These are phyloP conservation scores for Atlantisia rogersi DNA, from an alignment of 2,113 vertebrate genomes.

Conservation along the genomic window DNA sequence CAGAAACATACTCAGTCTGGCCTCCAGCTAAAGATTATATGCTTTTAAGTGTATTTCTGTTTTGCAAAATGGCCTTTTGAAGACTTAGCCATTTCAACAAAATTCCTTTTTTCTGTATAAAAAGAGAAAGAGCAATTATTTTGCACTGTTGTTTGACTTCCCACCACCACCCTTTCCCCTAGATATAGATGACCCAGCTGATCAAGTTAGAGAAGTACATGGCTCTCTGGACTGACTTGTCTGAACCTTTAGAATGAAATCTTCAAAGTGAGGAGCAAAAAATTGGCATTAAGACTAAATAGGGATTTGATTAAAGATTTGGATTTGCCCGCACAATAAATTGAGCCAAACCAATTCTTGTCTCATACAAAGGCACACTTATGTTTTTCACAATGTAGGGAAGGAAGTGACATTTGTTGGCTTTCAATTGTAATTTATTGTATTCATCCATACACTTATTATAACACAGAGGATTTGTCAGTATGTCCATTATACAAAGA, in stretches of 20 bases:
- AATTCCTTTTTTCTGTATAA: conserved; percentile 64
- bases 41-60: conserved; percentile 78
- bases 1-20: conserved; percentile 80
- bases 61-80: conserved; percentile 74
- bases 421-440: conserved; percentile 45
- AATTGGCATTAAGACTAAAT: conserved; percentile 29
- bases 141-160: conserved; percentile 59
- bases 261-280: conserved; percentile 45
- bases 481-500: neutral
- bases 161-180: neutral
- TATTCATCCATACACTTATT: neutral
- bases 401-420: conserved; percentile 9
- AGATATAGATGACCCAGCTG: conserved; percentile 48
- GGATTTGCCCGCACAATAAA: conserved; percentile 28
- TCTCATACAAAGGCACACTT: conserved; percentile 21
- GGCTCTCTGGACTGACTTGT: neutral
- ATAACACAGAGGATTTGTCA: conserved; percentile 42
- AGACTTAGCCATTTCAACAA: conserved; percentile 64
- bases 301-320: conserved; percentile 49
- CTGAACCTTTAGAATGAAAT: conserved; percentile 47
- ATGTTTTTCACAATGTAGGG: neutral
- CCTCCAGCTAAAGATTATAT: conserved; percentile 75
- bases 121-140: conserved; percentile 73
- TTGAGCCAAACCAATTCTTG: neutral
- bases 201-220: conserved; percentile 56